Evolutionary conservation across 2,888 invertebrate genomes (phyloP).

Genomic region (Eristalis arbustorum): DNA sequence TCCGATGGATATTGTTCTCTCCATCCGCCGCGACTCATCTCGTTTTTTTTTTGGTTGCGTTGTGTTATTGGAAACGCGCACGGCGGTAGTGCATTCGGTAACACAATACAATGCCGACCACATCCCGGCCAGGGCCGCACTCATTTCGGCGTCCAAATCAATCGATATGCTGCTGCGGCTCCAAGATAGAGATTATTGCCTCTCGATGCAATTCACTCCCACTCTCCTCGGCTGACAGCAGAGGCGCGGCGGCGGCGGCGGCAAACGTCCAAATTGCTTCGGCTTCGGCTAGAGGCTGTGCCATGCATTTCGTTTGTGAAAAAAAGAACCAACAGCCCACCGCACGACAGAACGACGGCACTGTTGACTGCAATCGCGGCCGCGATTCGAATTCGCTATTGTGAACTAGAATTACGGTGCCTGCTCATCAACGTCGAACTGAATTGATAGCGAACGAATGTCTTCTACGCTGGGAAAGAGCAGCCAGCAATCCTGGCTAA

Average conservation of each 20-base stretch:
- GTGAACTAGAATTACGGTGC: conserved; percentile 50
- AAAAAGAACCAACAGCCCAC: background rate
- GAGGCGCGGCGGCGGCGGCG: conserved; percentile 4
- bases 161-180: conserved; percentile 51
- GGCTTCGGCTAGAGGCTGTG: conserved; percentile 56
- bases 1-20: conserved; percentile 34
- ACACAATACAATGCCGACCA: conserved; percentile 56
- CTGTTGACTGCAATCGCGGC: conserved; percentile 42
- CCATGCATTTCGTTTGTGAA: conserved; percentile 60
- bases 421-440: conserved; percentile 41
- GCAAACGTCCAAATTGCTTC: conserved; percentile 49
- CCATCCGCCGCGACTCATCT: background rate
- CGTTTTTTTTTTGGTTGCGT: background rate
- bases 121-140: background rate
- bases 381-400: conserved; percentile 30
- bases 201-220: conserved; percentile 59
- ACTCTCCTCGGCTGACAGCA: background rate
- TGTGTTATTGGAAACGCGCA: conserved; percentile 10
- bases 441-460: conserved; percentile 34
- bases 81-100: conserved; percentile 66
- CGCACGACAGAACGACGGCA: background rate
- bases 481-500: conserved; percentile 34
- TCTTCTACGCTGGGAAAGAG: background rate
- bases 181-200: conserved; percentile 66
- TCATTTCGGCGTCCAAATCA: conserved; percentile 47